Percentiles rank a stretch among this genome's conserved stretches.
phyloP scores from a whole-genome alignment of 2,888 invertebrate species.

The Allacma fusca region DNA sequence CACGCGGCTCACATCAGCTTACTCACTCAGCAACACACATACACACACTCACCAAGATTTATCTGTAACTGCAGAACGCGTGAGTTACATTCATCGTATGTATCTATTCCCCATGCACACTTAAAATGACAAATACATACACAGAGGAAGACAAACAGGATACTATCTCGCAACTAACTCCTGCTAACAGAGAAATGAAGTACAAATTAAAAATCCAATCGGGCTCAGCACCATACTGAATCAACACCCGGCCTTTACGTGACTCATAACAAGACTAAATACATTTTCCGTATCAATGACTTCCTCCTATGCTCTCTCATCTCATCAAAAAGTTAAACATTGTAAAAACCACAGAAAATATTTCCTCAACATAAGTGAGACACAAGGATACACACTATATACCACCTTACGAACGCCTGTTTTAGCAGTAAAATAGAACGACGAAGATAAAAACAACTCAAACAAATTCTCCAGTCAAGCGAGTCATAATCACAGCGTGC shows the following conservation, averaged over 20 bases:
- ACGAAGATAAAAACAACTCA: neutral
- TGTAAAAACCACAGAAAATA: slow-evolving; percentile 21
- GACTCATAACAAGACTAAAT: slow-evolving; percentile 10
- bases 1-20: neutral
- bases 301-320: slow-evolving; percentile 13
- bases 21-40: neutral
- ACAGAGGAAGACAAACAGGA: neutral
- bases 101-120: neutral
- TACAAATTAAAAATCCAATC: slow-evolving; percentile 7
- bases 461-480: too few relatives aligned
- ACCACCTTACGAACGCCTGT: neutral
- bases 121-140: neutral
- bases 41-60: neutral
- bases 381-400: neutral
- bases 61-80: neutral
- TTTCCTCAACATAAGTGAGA: neutral
- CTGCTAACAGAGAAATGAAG: neutral
- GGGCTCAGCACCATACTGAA: neutral
- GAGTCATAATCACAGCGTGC: too few relatives aligned
- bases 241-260: neutral
- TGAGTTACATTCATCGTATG: too few relatives aligned
- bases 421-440: slow-evolving; percentile 19
- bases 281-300: neutral
- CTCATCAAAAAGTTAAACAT: slow-evolving; percentile 26
- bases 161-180: neutral